Evolutionary conservation across 2,113 vertebrate genomes (phyloP), one percentile per base, ranked within the genome.

Genomic region (Channa argus): DNA sequence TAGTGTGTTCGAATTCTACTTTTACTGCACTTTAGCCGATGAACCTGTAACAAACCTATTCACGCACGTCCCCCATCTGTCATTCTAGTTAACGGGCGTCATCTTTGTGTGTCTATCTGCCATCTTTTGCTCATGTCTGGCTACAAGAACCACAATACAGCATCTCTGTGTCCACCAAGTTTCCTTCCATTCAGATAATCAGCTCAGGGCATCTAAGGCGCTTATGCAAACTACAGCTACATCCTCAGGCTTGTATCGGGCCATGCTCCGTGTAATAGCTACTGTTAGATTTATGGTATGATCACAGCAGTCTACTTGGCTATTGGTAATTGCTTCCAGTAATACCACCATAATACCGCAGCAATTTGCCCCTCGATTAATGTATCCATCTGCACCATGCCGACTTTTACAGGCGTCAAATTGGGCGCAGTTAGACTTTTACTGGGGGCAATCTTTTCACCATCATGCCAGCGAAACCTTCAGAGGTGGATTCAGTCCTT

Each of bases 311-410:
- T 65, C 74, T 55, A 56, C 71, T 76, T 63, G 73, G 44, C 76
- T 69, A 66, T 71, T 72, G 77, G 74, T 90, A 86, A 85, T 89
- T 84, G 80, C 69, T 82, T 90, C 69, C 83, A 91, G 85, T 84
- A 81, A 86, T 71, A 56, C 74, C 64, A 37, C 82, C 45, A 34
- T 82, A 77, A 83, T 46, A 76, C 77, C 72, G 1, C 83, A 79
- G 76, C 77, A 90, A 89, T 84, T 89, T 86, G 83, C 83, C 74
- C 75, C 87, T 85, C 77, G 77, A 90, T 92, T 84, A 89, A 79
- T 52, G 66, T 56, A 89, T 89, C 83, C 81, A 76, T 90, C 81
- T 79, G 78, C 75, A 83, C 73, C 37, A 14, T 47, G 46, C 80
- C 71, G 81, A 87, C 56, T 84, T 92, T 90, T 79, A 88, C 78